Evolutionary conservation across 53 echinoderm and acorn worm species (phyloP).

Genomic region (Hippasteria phrygiana): DNA sequence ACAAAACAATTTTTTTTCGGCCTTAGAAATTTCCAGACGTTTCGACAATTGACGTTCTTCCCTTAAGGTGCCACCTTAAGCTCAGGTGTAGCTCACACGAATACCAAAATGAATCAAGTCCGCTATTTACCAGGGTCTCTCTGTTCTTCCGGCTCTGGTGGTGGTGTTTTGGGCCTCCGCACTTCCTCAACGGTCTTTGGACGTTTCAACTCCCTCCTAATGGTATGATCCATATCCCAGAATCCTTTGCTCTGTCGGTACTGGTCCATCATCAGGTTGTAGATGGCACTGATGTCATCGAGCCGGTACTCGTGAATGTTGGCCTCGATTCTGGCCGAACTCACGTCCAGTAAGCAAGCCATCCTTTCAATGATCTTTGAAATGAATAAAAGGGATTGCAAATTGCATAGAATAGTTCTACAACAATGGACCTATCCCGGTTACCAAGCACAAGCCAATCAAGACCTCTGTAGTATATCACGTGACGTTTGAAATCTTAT

Average conservation of each 20-base stretch:
- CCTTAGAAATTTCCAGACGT: too few relatives aligned
- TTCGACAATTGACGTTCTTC: too few relatives aligned
- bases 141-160: not conserved
- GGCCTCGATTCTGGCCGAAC: constrained; percentile 63
- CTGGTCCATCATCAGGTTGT: constrained; percentile 84
- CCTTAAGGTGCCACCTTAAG: too few relatives aligned
- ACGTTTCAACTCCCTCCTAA: constrained; percentile 60
- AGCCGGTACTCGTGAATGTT: constrained; percentile 76
- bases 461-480: too few relatives aligned
- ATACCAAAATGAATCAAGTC: not conserved
- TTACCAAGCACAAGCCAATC: not conserved
- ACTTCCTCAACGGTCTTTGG: constrained; percentile 35
- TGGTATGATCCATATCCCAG: constrained; percentile 85
- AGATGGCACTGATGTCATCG: constrained; percentile 89
- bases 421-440: too few relatives aligned
- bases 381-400: not conserved
- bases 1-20: too few relatives aligned
- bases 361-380: constrained; percentile 81
- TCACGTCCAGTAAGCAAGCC: constrained; percentile 76
- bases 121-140: constrained; percentile 19
- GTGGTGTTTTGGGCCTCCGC: not conserved
- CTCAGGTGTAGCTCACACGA: too few relatives aligned
- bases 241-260: constrained; percentile 64
- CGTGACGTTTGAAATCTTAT: too few relatives aligned
- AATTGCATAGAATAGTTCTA: too few relatives aligned